phyloP scores from a whole-genome alignment of 2,113 vertebrate species.

The Rhinoptilus africanus region DNA sequence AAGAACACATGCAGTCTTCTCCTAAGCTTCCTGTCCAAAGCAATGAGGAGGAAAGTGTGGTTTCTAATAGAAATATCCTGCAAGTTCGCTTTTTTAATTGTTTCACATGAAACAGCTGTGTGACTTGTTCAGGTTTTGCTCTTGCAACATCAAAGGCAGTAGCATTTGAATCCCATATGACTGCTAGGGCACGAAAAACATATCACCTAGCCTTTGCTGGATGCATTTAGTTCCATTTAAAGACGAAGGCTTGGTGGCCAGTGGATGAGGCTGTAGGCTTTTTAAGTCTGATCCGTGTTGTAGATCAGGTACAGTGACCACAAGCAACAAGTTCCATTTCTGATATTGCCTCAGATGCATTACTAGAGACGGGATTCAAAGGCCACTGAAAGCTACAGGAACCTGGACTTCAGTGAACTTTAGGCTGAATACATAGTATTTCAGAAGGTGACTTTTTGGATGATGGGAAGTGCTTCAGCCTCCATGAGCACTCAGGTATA shows the following conservation, averaged over 20 bases:
- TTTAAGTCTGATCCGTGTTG: not conserved
- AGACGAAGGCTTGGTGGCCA: not conserved
- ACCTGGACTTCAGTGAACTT: not conserved
- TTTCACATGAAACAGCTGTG: not conserved
- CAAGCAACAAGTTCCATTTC: not conserved
- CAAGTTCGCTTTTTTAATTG: not conserved
- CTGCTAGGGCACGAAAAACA: not conserved
- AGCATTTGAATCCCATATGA: not conserved
- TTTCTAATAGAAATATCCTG: not conserved
- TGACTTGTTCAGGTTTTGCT: not conserved
- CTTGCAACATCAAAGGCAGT: not conserved
- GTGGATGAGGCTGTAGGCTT: not conserved
- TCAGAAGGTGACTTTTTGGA: not conserved
- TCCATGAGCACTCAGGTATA: not conserved
- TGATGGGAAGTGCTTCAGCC: not conserved
- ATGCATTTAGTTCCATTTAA: not conserved
- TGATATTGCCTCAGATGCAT: not conserved
- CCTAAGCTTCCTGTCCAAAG: not conserved
- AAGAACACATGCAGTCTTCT: not conserved
- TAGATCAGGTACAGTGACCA: not conserved
- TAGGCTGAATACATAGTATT: not conserved
- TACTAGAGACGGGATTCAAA: rapidly evolving
- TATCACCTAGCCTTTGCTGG: not conserved
- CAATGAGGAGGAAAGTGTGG: not conserved
- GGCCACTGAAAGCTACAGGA: not conserved